These are phyloP conservation scores for Rutpela maculata DNA, from an alignment of 2,888 invertebrate genomes.

Conservation along the genomic window DNA sequence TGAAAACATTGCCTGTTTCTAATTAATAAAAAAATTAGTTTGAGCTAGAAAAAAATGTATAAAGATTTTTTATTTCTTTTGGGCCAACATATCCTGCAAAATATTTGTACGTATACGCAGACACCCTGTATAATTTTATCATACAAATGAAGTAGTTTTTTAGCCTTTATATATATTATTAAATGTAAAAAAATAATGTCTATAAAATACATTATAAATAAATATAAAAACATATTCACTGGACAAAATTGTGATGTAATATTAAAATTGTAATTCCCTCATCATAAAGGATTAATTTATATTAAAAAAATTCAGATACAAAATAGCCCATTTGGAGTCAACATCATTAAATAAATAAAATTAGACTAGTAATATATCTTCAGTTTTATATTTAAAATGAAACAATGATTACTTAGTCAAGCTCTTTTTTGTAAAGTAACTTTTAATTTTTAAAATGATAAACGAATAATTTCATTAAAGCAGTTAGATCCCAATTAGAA, in stretches of 20 bases:
- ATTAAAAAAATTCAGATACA: slow-evolving; percentile 29
- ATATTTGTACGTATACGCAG: too few species aligned
- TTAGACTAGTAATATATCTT: slow-evolving; percentile 27
- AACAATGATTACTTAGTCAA: slow-evolving; percentile 8
- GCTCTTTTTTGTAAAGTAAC: neutral
- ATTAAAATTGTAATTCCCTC: slow-evolving; percentile 1
- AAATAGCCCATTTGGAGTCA: slow-evolving; percentile 30
- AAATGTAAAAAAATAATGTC: too few species aligned
- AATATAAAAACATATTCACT: neutral
- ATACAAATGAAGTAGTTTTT: too few species aligned
- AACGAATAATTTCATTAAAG: neutral
- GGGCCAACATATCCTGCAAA: too few species aligned
- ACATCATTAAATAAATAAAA: slow-evolving; percentile 33
- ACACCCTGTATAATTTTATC: too few species aligned
- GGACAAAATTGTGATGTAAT: neutral
- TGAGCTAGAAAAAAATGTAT: too few species aligned
- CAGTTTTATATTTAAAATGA: neutral
- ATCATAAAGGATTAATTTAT: slow-evolving; percentile 18
- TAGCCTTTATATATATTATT: too few species aligned
- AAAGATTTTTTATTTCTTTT: too few species aligned
- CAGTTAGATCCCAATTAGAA: too few species aligned
- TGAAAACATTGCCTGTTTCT: too few species aligned
- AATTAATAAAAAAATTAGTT: too few species aligned
- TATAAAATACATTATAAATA: too few species aligned
- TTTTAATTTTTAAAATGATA: neutral